Evolutionary conservation across 2,113 vertebrate genomes (phyloP), one percentile per base, ranked within the genome.

Genomic region (Strigops habroptila): DNA sequence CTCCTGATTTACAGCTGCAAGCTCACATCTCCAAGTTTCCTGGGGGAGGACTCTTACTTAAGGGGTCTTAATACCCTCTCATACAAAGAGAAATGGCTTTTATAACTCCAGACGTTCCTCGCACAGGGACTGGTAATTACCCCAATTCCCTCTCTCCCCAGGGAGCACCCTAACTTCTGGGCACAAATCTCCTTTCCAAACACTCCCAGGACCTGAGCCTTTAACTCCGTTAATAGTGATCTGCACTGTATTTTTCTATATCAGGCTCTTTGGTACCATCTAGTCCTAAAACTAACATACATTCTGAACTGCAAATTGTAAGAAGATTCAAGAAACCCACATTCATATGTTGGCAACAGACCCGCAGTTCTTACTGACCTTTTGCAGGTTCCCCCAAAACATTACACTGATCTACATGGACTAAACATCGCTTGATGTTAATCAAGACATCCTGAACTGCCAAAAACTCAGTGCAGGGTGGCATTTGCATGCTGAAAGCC

Each of bases 381-480:
- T 67, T 37, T 51, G 43, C 37, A 55, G 65, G n/a, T 48, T 86
- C 39, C 59, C 82, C 63, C 14, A 10, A 90, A 88, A 80, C 0
- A 2, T 39, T 51, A 71, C 28, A 24, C 16, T 60, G 30, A 60
- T 48, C 79, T 51, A 49, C 37, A 46, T 0, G 0, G 60, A 46
- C 24, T 7, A 1, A 86, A 27, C 15, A 30, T 24, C 0, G 0
- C 70, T 60, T 28, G 28, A 27, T 5, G 1, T n/a, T 76, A 73
- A 93, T 25, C 52, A 76, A 71, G 52, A 49, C 53, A 91, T 33
- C 71, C 44, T 35, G 41, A 79, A 73, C 14, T 31, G 82, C 70
- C 82, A 79, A 52, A 76, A 91, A 7, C 39, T 64, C 48, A 43
- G 71, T 5, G 17, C 43, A 71, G 48, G 48, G 48, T 4, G 5